Evolutionary conservation across 2,797 vertebrate species (phyloP), one percentile per base, ranked within the genome.

Genomic region (Eupleurogrammus muticus): DNA sequence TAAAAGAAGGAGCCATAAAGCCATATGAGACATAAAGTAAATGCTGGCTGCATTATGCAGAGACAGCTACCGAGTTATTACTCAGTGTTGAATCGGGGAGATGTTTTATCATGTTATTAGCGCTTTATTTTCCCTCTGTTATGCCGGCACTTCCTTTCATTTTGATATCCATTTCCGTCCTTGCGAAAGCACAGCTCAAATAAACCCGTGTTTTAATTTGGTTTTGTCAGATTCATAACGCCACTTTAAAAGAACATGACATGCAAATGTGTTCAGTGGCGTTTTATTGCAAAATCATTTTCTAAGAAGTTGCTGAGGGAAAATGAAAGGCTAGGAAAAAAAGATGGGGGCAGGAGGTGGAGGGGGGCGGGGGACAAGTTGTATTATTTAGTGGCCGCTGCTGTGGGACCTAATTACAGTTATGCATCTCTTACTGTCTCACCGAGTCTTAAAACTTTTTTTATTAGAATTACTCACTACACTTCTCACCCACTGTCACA

Each of bases 71-170:
- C 93, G 93, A 96, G 93, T 97, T 96, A 95, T 96, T 96, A 94
- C 94, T 94, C 93, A 89, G 95, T 85, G 92, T 89, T 91, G 94
- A 85, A 93, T 93, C 92, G 93, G 93, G 95, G 94, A 95, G 94
- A 94, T 95, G 95, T 95, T 95, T 95, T 89, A 94, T 94, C 94
- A 93, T 69, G 84, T 92, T 93, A 93, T 94, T 93, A 91, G 87
- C 85, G 83, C 84, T 86, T 86, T 87, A 87, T 87, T 84, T 83
- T 71, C 82, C 71, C 84, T 80, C 87, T 62, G 63, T 70, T 78
- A 79, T 73, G 54, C 60, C 68, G 70, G 70, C 87, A 90, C 89
- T 86, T 90, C 81, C 84, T 87, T 91, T 91, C 89, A 90, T 92
- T 92, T 88, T 71, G 66, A 92, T 84, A 89, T 92, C 87, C 84